These are phyloP conservation scores for Hexactinellida sp. DNA, from an alignment of 37 sponge, comb jelly and placozoan genomes.

Conservation along the genomic window DNA sequence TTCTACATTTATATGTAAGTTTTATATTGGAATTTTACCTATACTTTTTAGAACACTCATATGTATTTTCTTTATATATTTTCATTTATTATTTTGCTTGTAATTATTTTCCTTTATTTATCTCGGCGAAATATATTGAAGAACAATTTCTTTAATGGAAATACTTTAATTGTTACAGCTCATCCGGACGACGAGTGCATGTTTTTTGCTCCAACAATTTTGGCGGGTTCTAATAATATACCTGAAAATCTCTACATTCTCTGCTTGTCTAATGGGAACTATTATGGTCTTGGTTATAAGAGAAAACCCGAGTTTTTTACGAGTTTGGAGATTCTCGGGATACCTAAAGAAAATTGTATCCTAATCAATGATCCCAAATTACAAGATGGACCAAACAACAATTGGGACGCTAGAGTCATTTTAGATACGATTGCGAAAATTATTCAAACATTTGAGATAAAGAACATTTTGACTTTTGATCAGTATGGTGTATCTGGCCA, in stretches of 20 bases:
- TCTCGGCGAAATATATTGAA: no score
- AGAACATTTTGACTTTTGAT: constrained; percentile 78
- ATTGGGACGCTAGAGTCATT: neutral
- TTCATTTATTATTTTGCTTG: no score
- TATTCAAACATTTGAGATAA: neutral
- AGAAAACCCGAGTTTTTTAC: constrained; percentile 41
- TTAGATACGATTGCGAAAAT: neutral
- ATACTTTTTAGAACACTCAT: no score
- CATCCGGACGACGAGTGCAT: constrained; percentile 98
- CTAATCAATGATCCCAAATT: constrained; percentile 32
- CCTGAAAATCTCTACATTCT: neutral
- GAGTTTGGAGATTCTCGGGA: constrained; percentile 36
- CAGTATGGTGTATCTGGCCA: constrained; percentile 72
- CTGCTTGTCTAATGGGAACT: constrained; percentile 35
- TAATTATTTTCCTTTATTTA: no score
- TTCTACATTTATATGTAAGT: no score
- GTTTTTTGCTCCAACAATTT: constrained; percentile 85
- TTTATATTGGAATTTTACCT: no score
- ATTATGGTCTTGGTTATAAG: constrained; percentile 51
- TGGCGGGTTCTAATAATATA: constrained; percentile 12
- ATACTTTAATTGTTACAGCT: constrained; percentile 56
- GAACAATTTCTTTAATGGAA: neutral
- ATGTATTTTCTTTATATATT: no score
- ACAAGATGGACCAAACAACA: constrained; percentile 13
- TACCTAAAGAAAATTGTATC: constrained; percentile 22